These are phyloP conservation scores for Frankliniella fusca DNA, from an alignment of 2,888 invertebrate species.

Conservation along the genomic window DNA sequence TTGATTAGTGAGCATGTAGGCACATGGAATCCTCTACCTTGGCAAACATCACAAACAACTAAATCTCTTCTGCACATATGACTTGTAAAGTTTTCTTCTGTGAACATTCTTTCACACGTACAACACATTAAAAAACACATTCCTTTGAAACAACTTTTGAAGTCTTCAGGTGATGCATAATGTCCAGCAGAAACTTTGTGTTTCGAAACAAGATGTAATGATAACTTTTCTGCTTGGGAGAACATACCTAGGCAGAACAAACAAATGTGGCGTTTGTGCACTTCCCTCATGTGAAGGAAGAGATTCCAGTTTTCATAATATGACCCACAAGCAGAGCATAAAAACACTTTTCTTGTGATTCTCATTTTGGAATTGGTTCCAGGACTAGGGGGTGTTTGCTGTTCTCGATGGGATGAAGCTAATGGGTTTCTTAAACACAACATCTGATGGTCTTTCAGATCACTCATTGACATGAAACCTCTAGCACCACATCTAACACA, in stretches of 20 bases:
- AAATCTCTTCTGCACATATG: conserved; percentile 57
- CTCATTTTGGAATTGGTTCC: conserved; percentile 54
- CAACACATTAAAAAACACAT: conserved; percentile 68
- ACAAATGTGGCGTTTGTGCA: conserved; percentile 76
- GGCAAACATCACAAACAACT: neutral
- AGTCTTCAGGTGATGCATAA: conserved; percentile 64
- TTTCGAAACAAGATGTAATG: conserved; percentile 70
- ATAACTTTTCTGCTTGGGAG: conserved; percentile 71
- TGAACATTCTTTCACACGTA: conserved; percentile 72
- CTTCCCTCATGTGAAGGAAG: conserved; percentile 77
- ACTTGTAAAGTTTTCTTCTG: conserved; percentile 68
- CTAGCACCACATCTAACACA: conserved; percentile 69
- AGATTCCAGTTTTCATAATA: conserved; percentile 85
- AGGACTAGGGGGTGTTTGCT: conserved; percentile 46
- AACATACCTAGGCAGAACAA: conserved; percentile 80
- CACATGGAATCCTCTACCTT: conserved; percentile 4
- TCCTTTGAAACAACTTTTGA: conserved; percentile 61
- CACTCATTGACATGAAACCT: conserved; percentile 61
- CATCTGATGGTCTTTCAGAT: conserved; percentile 65
- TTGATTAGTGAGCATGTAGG: neutral
- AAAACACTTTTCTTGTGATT: conserved; percentile 71
- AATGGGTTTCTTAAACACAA: conserved; percentile 52
- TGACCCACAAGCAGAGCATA: conserved; percentile 76
- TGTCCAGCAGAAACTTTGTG: conserved; percentile 70
- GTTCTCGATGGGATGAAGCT: conserved; percentile 48